Base-by-base conservation (phyloP, 2,888 invertebrate genomes). In the Punctoribates punctum region DNA sequence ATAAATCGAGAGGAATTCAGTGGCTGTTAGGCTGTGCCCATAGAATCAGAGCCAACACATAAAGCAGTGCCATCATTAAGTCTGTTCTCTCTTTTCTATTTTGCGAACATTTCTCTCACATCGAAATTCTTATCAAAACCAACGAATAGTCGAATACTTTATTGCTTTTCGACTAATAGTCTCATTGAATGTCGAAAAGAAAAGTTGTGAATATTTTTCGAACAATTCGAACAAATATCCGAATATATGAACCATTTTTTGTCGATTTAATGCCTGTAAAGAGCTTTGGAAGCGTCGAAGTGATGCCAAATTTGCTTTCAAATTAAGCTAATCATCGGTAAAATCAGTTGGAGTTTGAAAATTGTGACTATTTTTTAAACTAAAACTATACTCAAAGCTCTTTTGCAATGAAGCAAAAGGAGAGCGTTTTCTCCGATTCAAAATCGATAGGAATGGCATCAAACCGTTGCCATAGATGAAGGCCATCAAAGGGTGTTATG, bases 391-490 rank as follows among this genome's bases (percentile, higher is more conserved):
- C 23, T 23, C 60, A 60, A 60, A 60, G 13, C 60, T 4, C 34
- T 34, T 23, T 60, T 60, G n/a, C 23, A 60, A 60, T 60, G 60
- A 60, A 25, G 23, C n/a, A 23, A 60, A 23, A 60, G 60, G 20
- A 34, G 34, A 34, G 20, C 17, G 54, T 67, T 67, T 67, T 25
- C 25, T 60, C 13, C 38, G 11, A 38, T 60, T 67, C 67, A 67
- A 65, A 65, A 67, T 67, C 67, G 67, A 67, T 67, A 27, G 20
- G 57, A 65, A 8, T 67, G 38, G 67, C 67, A 67, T 67, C 38
- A 67, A 34, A 67, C 2, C 38, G 67, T 67, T 67, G 67, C 67
- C 67, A 67, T 67, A 67, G 67, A 38, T 67, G 67, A 67, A 67
- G 67, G 67, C 67, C 67, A 67, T 67, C 67, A 67, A 38, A 34